Evolutionary conservation across 2,113 vertebrate species (phyloP).

Genomic region (Chinchilla lanigera): DNA sequence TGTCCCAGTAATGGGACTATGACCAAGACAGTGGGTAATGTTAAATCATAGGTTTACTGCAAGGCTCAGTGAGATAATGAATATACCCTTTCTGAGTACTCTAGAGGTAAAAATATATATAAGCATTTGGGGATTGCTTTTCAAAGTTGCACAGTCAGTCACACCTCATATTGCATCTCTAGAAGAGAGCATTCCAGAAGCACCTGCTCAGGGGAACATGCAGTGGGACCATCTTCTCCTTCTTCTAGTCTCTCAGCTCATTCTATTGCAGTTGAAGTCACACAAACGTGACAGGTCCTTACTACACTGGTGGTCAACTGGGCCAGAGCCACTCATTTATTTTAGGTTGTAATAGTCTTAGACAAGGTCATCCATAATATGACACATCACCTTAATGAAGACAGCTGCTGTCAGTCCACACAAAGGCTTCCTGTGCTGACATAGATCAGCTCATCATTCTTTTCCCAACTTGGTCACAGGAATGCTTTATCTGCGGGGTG

Average conservation of each 20-base stretch:
- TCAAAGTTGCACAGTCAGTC: background rate
- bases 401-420: background rate
- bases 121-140: background rate
- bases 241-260: background rate
- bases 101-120: background rate
- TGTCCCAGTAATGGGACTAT: background rate
- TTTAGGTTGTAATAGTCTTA: conserved; percentile 34
- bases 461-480: background rate
- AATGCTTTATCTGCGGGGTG: background rate
- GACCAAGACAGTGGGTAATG: background rate
- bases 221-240: background rate
- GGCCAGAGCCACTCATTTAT: background rate
- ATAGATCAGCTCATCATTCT: background rate
- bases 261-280: background rate
- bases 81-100: background rate
- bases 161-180: background rate
- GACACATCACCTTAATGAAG: background rate
- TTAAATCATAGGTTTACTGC: background rate
- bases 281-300: background rate
- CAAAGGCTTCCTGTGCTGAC: background rate
- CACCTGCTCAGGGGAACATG: background rate
- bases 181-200: background rate
- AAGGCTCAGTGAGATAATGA: background rate
- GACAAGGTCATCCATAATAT: conserved; percentile 6
- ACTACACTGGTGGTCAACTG: background rate